Evolutionary conservation across 2,888 invertebrate genomes (phyloP).

Genomic region (Cephus spinipes): DNA sequence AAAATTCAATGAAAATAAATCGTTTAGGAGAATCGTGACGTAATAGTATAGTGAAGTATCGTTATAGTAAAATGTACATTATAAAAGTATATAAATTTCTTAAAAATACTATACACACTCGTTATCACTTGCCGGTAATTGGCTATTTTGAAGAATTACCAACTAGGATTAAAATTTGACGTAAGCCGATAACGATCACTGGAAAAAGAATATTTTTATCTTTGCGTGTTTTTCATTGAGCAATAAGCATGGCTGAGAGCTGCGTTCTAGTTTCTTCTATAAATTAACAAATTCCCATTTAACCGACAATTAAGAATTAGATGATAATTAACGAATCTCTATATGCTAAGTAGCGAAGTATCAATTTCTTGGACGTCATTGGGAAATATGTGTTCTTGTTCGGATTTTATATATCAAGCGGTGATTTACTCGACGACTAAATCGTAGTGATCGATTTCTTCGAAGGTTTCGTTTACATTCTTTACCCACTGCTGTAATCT

Average conservation of each 20-base stretch:
- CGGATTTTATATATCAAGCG: not conserved
- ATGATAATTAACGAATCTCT: not conserved
- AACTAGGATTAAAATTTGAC: not conserved
- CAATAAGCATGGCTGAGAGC: not conserved
- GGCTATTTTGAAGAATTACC: not conserved
- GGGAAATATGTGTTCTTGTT: not conserved
- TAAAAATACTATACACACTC: not conserved
- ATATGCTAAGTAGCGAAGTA: not conserved
- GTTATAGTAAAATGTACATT: not conserved
- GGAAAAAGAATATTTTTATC: not conserved
- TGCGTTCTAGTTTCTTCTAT: not conserved
- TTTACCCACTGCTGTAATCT: constrained; percentile 49
- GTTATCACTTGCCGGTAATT: not conserved
- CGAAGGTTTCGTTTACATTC: constrained; percentile 50
- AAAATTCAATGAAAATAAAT: not conserved
- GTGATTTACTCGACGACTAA: constrained; percentile 49
- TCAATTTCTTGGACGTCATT: not conserved
- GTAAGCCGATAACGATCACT: not conserved
- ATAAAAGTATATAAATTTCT: not conserved
- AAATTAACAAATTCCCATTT: not conserved
- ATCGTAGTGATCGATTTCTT: constrained; percentile 55
- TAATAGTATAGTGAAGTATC: not conserved
- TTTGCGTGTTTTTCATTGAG: not conserved
- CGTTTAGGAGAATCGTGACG: not conserved
- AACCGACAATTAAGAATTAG: not conserved